Percentiles rank a stretch among this genome's conserved stretches.
Conservation (phyloP, 2,113 vertebrate species). For the Falco punctatus region DNA sequence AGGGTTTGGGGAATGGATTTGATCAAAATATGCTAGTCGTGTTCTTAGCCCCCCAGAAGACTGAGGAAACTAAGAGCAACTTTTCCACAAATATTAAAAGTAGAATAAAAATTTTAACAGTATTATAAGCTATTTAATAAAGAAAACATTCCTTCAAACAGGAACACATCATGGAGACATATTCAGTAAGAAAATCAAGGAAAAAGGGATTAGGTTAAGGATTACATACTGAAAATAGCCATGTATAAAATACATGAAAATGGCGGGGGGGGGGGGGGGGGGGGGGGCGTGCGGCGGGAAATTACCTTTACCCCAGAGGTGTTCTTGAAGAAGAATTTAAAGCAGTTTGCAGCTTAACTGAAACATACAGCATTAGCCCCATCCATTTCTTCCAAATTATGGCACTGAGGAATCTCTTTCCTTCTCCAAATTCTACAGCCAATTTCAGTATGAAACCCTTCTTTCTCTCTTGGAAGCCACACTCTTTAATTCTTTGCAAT, state of each 20-base stretch:
- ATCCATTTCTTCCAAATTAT: background rate
- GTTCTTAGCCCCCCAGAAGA: background rate
- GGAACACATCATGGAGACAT: background rate
- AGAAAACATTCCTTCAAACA: background rate
- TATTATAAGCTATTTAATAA: background rate
- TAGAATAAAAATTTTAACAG: background rate
- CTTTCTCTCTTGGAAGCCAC: background rate
- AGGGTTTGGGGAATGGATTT: background rate
- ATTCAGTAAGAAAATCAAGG: background rate
- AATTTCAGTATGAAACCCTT: background rate
- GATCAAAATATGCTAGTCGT: background rate
- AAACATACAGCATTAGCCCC: background rate
- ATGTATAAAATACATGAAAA: background rate
- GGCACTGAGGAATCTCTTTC: background rate
- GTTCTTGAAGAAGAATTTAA: background rate
- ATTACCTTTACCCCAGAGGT: background rate
- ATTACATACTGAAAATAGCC: background rate
- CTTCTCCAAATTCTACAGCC: background rate
- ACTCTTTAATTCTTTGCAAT: background rate
- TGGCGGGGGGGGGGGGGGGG: rapidly evolving
- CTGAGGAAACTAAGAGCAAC: background rate
- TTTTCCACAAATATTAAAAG: background rate
- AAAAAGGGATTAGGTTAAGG: background rate
- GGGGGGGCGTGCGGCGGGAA: background rate
- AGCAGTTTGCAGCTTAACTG: background rate